phyloP scores from a whole-genome alignment of 1,140 invertebrate genomes.

The Leptoteleia sp. region DNA sequence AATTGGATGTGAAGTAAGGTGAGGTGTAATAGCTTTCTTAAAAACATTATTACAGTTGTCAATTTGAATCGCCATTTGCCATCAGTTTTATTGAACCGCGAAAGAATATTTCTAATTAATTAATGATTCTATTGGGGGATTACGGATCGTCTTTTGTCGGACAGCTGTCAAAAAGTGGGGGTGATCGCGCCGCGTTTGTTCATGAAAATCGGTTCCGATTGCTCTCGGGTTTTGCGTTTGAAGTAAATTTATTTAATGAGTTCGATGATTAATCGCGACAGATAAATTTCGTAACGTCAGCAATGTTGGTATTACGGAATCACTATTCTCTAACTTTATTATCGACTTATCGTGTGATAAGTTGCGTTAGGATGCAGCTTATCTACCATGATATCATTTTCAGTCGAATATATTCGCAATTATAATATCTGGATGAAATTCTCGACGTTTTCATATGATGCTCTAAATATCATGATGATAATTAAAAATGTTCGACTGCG shows the following conservation, averaged over 20 bases:
- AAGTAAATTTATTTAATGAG: constrained; percentile 49
- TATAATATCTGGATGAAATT: constrained; percentile 25
- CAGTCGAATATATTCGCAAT: constrained; percentile 26
- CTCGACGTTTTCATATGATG: not conserved
- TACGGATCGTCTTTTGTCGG: constrained; percentile 26
- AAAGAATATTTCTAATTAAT: constrained; percentile 18
- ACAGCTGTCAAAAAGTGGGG: constrained; percentile 28
- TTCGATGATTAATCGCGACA: constrained; percentile 37
- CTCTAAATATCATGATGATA: no score
- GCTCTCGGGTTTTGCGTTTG: constrained; percentile 13
- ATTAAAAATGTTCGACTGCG: constrained; percentile 5
- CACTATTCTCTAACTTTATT: constrained; percentile 47
- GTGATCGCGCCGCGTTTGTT: not conserved
- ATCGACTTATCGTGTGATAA: constrained; percentile 37
- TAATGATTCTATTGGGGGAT: constrained; percentile 39
- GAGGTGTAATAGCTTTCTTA: constrained; percentile 40
- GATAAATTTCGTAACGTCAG: constrained; percentile 40
- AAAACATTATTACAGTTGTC: constrained; percentile 25
- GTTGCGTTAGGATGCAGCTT: constrained; percentile 8
- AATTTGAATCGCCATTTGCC: constrained; percentile 38
- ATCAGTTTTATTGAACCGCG: constrained; percentile 4
- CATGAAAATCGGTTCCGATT: constrained; percentile 4
- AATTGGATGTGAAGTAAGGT: constrained; percentile 41
- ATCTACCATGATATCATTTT: constrained; percentile 34
- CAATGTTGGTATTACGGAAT: constrained; percentile 30